phyloP scores from a whole-genome alignment of 2,888 invertebrate species.

The Sturmia bella region DNA sequence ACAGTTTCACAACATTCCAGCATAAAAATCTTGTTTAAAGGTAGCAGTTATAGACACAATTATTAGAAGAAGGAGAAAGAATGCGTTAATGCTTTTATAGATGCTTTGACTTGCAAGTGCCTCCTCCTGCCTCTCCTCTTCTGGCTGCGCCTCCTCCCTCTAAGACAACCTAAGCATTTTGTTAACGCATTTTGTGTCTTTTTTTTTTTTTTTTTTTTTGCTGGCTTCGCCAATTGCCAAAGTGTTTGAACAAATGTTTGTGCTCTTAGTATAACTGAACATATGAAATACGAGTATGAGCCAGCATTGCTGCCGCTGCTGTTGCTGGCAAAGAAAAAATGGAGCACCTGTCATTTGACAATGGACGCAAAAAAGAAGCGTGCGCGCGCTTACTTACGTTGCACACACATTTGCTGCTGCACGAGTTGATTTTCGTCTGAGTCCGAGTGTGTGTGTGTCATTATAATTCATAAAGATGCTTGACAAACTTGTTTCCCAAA shows the following conservation, averaged over 20 bases:
- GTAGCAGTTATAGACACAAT: constrained; percentile 27
- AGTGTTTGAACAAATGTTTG: constrained; percentile 67
- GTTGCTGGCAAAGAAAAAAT: constrained; percentile 61
- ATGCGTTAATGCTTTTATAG: constrained; percentile 51
- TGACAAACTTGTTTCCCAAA: constrained; percentile 66
- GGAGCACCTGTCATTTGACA: constrained; percentile 73
- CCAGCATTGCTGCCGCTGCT: too few relatives aligned
- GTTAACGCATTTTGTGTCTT: constrained; percentile 44
- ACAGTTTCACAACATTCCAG: constrained; percentile 67
- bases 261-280: neutral
- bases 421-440: constrained; percentile 40
- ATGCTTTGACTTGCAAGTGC: constrained; percentile 1
- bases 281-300: constrained; percentile 1
- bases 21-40: constrained; percentile 64
- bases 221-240: constrained; percentile 34
- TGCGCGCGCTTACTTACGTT: constrained; percentile 57
- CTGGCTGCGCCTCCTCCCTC: neutral
- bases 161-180: constrained; percentile 47
- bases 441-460: constrained; percentile 23
- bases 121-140: neutral
- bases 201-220: too few relatives aligned
- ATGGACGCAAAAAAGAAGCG: constrained; percentile 54
- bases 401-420: constrained; percentile 46
- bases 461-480: constrained; percentile 66
- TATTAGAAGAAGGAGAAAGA: constrained; percentile 16